phyloP scores from a whole-genome alignment of 2,797 vertebrate species.

The Epinephelus malabaricus region DNA sequence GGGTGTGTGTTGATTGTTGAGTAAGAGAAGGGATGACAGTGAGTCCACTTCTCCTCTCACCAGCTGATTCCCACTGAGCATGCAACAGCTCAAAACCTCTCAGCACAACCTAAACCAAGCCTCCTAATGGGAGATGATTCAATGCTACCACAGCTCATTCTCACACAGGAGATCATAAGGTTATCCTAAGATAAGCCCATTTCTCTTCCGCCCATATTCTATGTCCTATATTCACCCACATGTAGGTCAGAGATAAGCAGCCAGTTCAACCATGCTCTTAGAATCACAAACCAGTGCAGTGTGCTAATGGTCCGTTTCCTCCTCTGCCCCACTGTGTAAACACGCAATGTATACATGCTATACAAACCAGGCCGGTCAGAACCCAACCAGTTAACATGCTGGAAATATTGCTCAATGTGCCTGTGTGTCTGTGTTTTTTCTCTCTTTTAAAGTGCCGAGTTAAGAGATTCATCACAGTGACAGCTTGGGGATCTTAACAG shows the following conservation, averaged over 20 bases:
- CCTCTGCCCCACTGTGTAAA: slow-evolving; percentile 59
- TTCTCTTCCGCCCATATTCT: slow-evolving; percentile 46
- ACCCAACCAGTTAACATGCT: slow-evolving; percentile 56
- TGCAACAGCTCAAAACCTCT: neutral
- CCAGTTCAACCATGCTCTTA: slow-evolving; percentile 45
- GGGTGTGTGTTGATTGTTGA: slow-evolving; percentile 64
- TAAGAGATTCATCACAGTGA: slow-evolving; percentile 57
- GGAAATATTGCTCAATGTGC: slow-evolving; percentile 73
- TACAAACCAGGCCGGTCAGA: slow-evolving; percentile 50
- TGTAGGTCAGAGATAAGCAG: slow-evolving; percentile 69
- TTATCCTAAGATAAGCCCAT: slow-evolving; percentile 48
- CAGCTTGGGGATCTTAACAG: slow-evolving; percentile 40
- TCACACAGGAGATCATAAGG: slow-evolving; percentile 46
- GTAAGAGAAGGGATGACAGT: slow-evolving; percentile 59
- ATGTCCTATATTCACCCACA: slow-evolving; percentile 51
- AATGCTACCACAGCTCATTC: slow-evolving; percentile 32
- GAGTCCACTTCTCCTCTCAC: slow-evolving; percentile 62
- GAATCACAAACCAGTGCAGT: slow-evolving; percentile 65
- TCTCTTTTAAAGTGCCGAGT: slow-evolving; percentile 57
- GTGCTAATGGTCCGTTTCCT: slow-evolving; percentile 65
- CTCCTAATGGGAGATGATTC: slow-evolving; percentile 24
- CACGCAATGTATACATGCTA: slow-evolving; percentile 45
- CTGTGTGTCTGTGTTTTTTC: slow-evolving; percentile 26
- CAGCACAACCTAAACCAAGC: neutral
- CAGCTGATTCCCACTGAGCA: slow-evolving; percentile 11